These are phyloP conservation scores for Sesia bembeciformis DNA, from an alignment of 2,888 invertebrate species.

Conservation along the genomic window DNA sequence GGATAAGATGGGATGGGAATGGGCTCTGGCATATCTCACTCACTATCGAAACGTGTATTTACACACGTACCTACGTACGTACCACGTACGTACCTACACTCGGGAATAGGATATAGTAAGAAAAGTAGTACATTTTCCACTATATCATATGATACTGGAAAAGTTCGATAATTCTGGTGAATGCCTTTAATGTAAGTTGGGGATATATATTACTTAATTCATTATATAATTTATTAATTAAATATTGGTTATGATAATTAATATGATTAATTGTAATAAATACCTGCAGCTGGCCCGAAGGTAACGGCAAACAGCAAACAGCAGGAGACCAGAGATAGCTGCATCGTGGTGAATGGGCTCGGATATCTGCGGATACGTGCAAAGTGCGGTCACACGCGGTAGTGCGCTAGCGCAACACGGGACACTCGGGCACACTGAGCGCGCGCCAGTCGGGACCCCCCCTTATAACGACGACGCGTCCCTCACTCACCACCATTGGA, in stretches of 20 bases:
- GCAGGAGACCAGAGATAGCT: constrained; percentile 69
- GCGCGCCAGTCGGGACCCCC: constrained; percentile 68
- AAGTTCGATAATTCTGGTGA: no score
- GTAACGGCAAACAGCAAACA: constrained; percentile 69
- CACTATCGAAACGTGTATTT: no score
- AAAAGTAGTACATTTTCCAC: no score
- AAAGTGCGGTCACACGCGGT: constrained; percentile 37
- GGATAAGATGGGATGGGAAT: no score
- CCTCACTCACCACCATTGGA: constrained; percentile 48
- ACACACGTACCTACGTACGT: no score
- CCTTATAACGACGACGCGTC: constrained; percentile 68
- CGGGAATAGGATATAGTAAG: no score
- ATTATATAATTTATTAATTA: background rate
- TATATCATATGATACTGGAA: no score
- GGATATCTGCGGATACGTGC: constrained; percentile 19
- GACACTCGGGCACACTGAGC: constrained; percentile 70
- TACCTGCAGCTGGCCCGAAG: constrained; percentile 71
- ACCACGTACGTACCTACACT: no score
- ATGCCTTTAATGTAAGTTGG: no score
- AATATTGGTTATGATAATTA: background rate
- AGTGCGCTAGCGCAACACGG: constrained; percentile 64
- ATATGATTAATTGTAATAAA: constrained; percentile 19
- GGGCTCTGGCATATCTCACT: no score
- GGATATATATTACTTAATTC: no score
- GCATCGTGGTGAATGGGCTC: constrained; percentile 43